Conservation (phyloP, 2,888 invertebrate species). For the Deilephila porcellus region DNA sequence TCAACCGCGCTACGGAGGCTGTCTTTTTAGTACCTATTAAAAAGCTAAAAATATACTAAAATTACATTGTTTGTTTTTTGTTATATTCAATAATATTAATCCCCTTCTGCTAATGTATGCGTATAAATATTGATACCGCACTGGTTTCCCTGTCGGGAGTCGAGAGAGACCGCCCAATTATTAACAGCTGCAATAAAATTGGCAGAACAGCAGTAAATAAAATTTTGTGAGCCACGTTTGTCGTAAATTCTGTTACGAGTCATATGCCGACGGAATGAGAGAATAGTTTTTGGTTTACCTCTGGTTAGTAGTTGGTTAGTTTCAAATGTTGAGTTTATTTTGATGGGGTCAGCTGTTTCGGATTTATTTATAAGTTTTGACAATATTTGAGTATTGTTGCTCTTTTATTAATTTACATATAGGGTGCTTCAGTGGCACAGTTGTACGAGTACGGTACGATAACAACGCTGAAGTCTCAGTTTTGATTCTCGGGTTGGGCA, state of each 20-base stretch:
- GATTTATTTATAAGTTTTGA: neutral
- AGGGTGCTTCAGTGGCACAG: too few relatives aligned
- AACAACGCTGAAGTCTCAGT: too few relatives aligned
- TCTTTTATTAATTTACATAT: too few relatives aligned
- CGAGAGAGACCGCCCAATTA: neutral
- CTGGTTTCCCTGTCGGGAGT: neutral
- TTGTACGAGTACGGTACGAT: too few relatives aligned
- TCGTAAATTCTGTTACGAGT: conserved; percentile 4
- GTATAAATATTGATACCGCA: conserved; percentile 7
- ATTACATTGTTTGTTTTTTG: neutral
- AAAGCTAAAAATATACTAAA: too few relatives aligned
- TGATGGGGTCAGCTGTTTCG: neutral
- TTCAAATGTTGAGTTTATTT: neutral
- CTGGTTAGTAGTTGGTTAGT: neutral
- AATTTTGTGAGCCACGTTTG: conserved; percentile 10
- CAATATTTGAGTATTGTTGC: too few relatives aligned
- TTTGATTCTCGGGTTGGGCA: too few relatives aligned
- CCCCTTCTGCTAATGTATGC: neutral
- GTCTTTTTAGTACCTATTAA: too few relatives aligned
- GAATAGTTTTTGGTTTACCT: neutral
- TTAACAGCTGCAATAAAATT: conserved; percentile 15
- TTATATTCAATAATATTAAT: neutral
- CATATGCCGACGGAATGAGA: neutral
- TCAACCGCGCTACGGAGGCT: too few relatives aligned
- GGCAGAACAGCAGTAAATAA: conserved; percentile 6